Conservation (phyloP, 2,797 vertebrate genomes). For the Sternotherus odoratus region DNA sequence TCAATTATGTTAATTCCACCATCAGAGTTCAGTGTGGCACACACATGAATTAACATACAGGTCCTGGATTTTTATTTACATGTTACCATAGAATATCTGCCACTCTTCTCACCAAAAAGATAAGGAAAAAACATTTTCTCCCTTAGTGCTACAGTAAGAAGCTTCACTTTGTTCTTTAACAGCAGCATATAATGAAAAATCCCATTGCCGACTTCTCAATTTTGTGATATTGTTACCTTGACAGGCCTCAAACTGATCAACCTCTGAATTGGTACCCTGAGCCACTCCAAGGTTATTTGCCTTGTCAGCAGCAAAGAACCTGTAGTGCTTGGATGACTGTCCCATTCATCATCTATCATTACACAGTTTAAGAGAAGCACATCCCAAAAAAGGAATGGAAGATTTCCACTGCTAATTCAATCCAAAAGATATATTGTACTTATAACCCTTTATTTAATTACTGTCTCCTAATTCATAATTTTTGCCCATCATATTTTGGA, state of each 20-base stretch:
- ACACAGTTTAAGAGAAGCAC: not conserved
- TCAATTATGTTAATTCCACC: not conserved
- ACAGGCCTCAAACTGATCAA: slow-evolving; percentile 53
- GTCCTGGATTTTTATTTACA: slow-evolving; percentile 30
- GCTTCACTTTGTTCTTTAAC: slow-evolving; percentile 40
- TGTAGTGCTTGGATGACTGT: slow-evolving; percentile 43
- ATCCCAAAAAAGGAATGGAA: not conserved
- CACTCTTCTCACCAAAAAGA: slow-evolving; percentile 8
- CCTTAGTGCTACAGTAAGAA: slow-evolving; percentile 53
- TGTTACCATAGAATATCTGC: slow-evolving; percentile 26
- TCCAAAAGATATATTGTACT: not conserved
- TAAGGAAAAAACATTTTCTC: slow-evolving; percentile 45
- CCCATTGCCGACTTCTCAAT: not conserved
- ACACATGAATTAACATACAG: slow-evolving; percentile 28
- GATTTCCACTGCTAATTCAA: not conserved
- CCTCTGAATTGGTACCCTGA: slow-evolving; percentile 43
- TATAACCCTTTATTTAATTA: not conserved
- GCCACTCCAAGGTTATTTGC: slow-evolving; percentile 31
- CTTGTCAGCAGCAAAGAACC: slow-evolving; percentile 55
- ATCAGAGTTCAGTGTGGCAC: not conserved
- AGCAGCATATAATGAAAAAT: slow-evolving; percentile 61
- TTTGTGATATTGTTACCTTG: slow-evolving; percentile 68
- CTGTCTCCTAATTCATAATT: not conserved
- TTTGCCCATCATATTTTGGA: not conserved
- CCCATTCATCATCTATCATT: slow-evolving; percentile 58